These are phyloP conservation scores for Heterohyrax brucei DNA, from an alignment of 2,797 vertebrate genomes.

Conservation along the genomic window DNA sequence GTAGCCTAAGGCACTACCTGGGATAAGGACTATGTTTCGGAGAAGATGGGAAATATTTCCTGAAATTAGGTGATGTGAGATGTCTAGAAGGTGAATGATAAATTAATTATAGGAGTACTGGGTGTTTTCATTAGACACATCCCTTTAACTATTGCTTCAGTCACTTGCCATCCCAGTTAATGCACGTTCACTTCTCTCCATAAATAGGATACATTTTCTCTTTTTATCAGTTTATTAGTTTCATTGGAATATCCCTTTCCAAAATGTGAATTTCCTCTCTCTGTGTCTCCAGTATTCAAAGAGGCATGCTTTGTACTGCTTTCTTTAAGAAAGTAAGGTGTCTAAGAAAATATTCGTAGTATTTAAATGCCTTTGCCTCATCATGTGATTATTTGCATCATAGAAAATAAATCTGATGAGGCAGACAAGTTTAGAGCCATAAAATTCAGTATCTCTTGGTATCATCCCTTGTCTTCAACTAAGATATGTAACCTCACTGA, in stretches of 20 bases:
- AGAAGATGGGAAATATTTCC: slow-evolving; percentile 36
- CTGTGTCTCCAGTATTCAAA: slow-evolving; percentile 24
- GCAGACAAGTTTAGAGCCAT: slow-evolving; percentile 13
- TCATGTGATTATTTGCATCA: neutral
- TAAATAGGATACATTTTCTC: neutral
- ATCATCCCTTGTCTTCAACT: neutral
- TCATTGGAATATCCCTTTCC: neutral
- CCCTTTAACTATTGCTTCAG: neutral
- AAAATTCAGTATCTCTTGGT: neutral
- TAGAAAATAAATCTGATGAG: neutral
- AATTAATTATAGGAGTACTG: neutral
- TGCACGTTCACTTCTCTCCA: neutral
- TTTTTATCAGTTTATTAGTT: neutral
- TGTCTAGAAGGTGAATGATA: neutral
- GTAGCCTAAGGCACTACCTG: neutral
- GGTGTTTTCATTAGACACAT: neutral
- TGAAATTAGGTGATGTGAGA: neutral
- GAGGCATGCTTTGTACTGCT: neutral
- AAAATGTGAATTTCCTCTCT: neutral
- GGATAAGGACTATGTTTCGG: neutral
- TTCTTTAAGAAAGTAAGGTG: slow-evolving; percentile 29
- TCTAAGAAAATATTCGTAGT: neutral
- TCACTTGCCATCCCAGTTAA: neutral
- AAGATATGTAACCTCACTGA: neutral
- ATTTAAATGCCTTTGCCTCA: neutral